Evolutionary conservation across 2,888 invertebrate genomes (phyloP).

Genomic region (Lasioglossum morio): DNA sequence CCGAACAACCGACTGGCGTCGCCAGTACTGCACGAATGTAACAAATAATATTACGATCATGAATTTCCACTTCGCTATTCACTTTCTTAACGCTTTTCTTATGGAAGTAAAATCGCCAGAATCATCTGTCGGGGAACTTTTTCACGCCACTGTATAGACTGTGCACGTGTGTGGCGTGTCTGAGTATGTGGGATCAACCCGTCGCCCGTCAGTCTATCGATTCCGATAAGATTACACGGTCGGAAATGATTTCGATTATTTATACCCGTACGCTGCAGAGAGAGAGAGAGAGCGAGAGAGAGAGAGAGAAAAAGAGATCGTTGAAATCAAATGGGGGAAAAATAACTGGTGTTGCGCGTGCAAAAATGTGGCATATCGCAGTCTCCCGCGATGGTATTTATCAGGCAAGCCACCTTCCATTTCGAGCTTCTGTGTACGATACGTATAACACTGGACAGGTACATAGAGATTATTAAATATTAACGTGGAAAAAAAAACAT

Average conservation of each 20-base stretch:
- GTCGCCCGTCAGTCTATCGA: slow-evolving; percentile 29
- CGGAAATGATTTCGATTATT: slow-evolving; percentile 48
- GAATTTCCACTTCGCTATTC: too few relatives aligned
- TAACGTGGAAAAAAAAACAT: slow-evolving; percentile 17
- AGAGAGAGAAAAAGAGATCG: background rate
- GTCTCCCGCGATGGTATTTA: background rate
- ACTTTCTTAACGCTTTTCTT: too few relatives aligned
- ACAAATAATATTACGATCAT: too few relatives aligned
- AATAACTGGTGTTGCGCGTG: slow-evolving; percentile 39
- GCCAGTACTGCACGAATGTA: too few relatives aligned
- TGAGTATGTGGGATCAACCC: background rate
- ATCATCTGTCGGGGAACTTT: too few relatives aligned
- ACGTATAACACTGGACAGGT: background rate
- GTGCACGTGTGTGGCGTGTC: background rate
- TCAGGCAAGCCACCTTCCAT: background rate
- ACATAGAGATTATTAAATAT: slow-evolving; percentile 10
- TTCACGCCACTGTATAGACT: too few relatives aligned
- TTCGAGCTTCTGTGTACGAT: background rate
- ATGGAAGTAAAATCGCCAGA: too few relatives aligned
- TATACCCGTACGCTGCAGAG: background rate
- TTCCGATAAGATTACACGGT: slow-evolving; percentile 63
- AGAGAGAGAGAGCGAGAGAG: background rate
- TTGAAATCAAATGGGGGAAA: slow-evolving; percentile 19
- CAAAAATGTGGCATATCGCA: background rate
- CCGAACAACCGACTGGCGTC: too few relatives aligned